Conservation (phyloP, 2,113 vertebrate genomes). For the Periophthalmodon schlosseri region DNA sequence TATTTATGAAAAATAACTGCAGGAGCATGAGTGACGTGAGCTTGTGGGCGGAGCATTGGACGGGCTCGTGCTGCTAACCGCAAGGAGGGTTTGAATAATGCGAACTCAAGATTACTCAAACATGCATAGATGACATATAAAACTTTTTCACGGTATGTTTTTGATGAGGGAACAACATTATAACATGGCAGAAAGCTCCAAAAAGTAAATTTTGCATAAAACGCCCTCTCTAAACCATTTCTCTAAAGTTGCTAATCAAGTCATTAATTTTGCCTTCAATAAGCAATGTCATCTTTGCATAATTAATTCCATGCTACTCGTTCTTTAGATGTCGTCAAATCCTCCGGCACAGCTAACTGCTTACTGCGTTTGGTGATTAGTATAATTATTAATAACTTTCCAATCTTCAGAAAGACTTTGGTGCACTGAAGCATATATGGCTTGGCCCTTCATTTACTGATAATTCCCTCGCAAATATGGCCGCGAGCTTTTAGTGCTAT, state of each 20-base stretch:
- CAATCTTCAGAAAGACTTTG: slow-evolving; percentile 24
- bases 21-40: no score
- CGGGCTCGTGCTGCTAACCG: no score
- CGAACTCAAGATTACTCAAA: no score
- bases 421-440: slow-evolving; percentile 15
- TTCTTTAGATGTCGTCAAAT: neutral
- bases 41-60: no score
- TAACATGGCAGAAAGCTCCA: no score
- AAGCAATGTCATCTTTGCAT: neutral
- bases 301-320: neutral
- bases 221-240: neutral
- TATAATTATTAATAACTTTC: slow-evolving; percentile 25
- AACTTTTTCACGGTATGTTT: no score
- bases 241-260: neutral
- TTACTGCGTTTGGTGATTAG: slow-evolving; percentile 4
- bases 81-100: no score
- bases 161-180: no score
- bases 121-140: no score
- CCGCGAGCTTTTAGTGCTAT: slow-evolving; percentile 41
- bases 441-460: slow-evolving; percentile 37
- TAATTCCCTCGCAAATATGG: slow-evolving; percentile 42
- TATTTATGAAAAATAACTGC: no score
- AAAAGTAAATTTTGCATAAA: no score
- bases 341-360: slow-evolving; percentile 1
- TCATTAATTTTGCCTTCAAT: neutral